Evolutionary conservation across 2,113 vertebrate species (phyloP).

Genomic region (Nyctibius bracteatus): DNA sequence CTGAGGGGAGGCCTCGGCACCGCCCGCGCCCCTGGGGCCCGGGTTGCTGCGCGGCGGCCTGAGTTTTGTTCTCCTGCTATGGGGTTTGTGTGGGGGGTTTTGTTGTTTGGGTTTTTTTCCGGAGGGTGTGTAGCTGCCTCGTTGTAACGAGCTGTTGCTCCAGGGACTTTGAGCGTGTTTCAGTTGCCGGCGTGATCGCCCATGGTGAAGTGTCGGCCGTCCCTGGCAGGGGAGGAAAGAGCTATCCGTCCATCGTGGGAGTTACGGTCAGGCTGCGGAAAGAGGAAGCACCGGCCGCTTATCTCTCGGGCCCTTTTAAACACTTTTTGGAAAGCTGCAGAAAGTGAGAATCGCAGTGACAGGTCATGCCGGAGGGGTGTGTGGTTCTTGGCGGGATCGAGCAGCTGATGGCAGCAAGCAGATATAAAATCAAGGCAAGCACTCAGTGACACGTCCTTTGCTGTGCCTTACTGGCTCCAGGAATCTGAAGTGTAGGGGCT

Average conservation of each 20-base stretch:
- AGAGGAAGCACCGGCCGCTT: not conserved
- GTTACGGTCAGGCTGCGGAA: not conserved
- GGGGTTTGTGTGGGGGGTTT: not conserved
- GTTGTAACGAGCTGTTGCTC: no score
- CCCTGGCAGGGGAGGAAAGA: not conserved
- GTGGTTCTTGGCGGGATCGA: not conserved
- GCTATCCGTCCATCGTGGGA: not conserved
- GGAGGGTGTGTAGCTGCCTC: not conserved
- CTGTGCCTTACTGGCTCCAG: not conserved
- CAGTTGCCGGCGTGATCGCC: accelerated
- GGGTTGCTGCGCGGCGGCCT: not conserved
- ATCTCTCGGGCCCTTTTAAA: no score
- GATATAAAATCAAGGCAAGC: accelerated
- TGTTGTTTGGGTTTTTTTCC: no score
- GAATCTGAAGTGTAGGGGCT: not conserved
- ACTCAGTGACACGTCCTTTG: not conserved
- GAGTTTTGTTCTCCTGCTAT: not conserved
- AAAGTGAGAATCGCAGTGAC: not conserved
- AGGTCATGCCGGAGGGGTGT: not conserved
- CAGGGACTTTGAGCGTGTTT: accelerated
- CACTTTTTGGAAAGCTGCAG: not conserved
- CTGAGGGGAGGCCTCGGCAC: not conserved
- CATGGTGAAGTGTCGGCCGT: accelerated
- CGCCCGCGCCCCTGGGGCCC: not conserved
- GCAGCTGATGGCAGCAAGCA: not conserved